These are phyloP conservation scores for Drosophila leontia DNA, from an alignment of 1,140 invertebrate species.

Conservation along the genomic window DNA sequence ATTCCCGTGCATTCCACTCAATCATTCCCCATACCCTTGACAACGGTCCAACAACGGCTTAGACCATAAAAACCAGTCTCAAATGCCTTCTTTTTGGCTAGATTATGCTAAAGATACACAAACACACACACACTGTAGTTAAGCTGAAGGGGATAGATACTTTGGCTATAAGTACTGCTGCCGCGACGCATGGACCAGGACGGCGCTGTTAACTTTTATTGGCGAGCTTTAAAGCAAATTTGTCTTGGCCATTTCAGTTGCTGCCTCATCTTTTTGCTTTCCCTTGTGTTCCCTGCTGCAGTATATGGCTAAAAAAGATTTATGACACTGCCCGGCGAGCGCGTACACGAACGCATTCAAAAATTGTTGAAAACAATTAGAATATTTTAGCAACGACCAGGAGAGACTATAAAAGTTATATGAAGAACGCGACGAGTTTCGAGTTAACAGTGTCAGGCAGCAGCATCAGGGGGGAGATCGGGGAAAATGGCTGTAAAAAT, in stretches of 20 bases:
- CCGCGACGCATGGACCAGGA: conserved; percentile 30
- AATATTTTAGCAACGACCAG: conserved; percentile 76
- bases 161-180: neutral
- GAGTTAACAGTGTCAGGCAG: conserved; percentile 37
- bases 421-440: conserved; percentile 46
- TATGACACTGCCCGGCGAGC: conserved; percentile 53
- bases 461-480: neutral
- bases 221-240: conserved; percentile 82
- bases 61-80: conserved; percentile 54
- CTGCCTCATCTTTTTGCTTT: conserved; percentile 49
- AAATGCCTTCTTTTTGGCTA: conserved; percentile 49
- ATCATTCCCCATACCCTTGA: conserved; percentile 33
- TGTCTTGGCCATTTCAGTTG: conserved; percentile 69
- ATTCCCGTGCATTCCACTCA: conserved; percentile 52
- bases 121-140: conserved; percentile 12
- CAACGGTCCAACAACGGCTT: conserved; percentile 7
- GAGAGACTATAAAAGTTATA: conserved; percentile 78
- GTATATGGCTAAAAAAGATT: conserved; percentile 58
- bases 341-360: conserved; percentile 67
- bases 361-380: conserved; percentile 83
- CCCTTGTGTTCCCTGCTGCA: conserved; percentile 24
- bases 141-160: conserved; percentile 21
- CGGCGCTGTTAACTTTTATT: conserved; percentile 78
- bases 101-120: conserved; percentile 55
- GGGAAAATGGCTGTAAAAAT: conserved; percentile 70